These are phyloP conservation scores for Epistrophella euchroma DNA, from an alignment of 2,888 invertebrate species.

Conservation along the genomic window DNA sequence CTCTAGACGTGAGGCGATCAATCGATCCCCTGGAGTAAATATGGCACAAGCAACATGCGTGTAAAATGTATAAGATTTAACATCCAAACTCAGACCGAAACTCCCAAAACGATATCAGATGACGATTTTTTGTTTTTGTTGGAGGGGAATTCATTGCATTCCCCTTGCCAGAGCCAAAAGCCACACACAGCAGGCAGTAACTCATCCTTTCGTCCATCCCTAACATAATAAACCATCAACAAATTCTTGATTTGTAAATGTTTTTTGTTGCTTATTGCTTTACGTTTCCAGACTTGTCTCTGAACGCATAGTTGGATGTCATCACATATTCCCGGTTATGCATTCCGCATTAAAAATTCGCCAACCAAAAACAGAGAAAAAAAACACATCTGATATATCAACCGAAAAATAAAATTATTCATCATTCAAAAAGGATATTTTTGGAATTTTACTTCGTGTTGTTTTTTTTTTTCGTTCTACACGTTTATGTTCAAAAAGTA, in stretches of 20 bases:
- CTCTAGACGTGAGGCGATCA: neutral
- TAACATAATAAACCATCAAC: constrained; percentile 17
- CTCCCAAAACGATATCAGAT: constrained; percentile 41
- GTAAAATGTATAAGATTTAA: constrained; percentile 1
- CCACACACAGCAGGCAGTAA: constrained; percentile 63
- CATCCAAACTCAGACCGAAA: neutral
- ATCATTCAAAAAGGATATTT: constrained; percentile 74
- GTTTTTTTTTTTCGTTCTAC: neutral
- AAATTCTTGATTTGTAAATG: constrained; percentile 33
- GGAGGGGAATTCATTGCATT: constrained; percentile 33
- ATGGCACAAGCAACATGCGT: constrained; percentile 14
- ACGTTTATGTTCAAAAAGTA: neutral
- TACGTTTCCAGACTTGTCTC: constrained; percentile 21
- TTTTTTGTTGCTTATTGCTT: constrained; percentile 10
- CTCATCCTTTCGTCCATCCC: constrained; percentile 26
- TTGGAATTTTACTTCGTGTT: constrained; percentile 50
- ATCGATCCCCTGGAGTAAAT: neutral
- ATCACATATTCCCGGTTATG: constrained; percentile 65
- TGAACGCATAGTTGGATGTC: constrained; percentile 60
- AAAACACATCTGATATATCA: constrained; percentile 55
- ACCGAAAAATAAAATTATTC: constrained; percentile 74
- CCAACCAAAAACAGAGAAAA: neutral
- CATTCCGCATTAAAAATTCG: constrained; percentile 70
- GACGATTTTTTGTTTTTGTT: constrained; percentile 12
- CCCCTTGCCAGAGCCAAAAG: constrained; percentile 13